Evolutionary conservation across 23 tunicate species (phyloP).

Genomic region (Halocynthia roretzi): DNA sequence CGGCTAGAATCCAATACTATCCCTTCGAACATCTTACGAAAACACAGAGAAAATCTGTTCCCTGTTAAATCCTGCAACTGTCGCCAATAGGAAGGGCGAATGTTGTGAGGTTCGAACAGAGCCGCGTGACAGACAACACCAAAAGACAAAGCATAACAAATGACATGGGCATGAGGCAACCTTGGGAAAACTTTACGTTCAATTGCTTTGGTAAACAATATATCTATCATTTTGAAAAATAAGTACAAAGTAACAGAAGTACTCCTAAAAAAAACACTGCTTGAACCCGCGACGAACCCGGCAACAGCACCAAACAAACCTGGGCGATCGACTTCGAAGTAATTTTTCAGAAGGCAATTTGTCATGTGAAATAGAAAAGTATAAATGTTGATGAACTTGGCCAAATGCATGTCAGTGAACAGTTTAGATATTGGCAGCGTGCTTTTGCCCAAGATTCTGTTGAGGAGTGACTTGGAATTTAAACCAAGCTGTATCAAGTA

Average conservation of each 20-base stretch:
- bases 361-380: background rate
- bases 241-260: background rate
- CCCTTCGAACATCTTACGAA: slow-evolving; percentile 32
- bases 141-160: too few relatives aligned
- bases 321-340: background rate
- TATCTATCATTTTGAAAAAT: background rate
- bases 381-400: background rate
- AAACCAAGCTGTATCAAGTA: background rate
- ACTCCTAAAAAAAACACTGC: background rate
- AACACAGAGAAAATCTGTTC: slow-evolving; percentile 38
- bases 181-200: too few relatives aligned
- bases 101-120: slow-evolving; percentile 54
- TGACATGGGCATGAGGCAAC: too few relatives aligned
- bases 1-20: slow-evolving; percentile 22
- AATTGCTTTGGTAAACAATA: background rate
- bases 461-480: background rate
- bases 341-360: background rate
- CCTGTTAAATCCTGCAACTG: slow-evolving; percentile 48
- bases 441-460: background rate
- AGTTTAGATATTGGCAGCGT: background rate
- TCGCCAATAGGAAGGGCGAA: slow-evolving; percentile 64
- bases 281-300: background rate
- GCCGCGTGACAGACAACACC: background rate
- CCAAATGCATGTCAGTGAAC: background rate
- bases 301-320: background rate